Conservation (phyloP, 2,888 invertebrate genomes). For the Incurvaria masculella region DNA sequence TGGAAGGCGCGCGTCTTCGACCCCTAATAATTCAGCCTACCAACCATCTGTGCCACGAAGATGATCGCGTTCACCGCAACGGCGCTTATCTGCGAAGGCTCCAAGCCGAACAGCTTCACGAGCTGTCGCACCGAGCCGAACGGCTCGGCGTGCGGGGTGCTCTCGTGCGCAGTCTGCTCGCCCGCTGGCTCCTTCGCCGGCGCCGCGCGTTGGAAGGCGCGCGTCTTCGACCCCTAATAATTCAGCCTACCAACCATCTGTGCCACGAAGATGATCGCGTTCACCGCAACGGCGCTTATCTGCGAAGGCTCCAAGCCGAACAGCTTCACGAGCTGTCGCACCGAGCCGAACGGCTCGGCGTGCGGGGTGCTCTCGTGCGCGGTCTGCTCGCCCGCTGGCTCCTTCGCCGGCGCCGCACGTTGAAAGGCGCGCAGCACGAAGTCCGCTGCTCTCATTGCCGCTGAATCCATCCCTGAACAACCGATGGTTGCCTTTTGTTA, state of each 20-base stretch:
- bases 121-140: slow-evolving; percentile 43
- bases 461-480: slow-evolving; percentile 47
- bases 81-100: slow-evolving; percentile 73
- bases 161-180: no score
- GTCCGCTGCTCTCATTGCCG: slow-evolving; percentile 45
- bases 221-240: no score
- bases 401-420: slow-evolving; percentile 35
- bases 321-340: slow-evolving; percentile 58
- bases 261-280: slow-evolving; percentile 78
- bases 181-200: no score
- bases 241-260: slow-evolving; percentile 72
- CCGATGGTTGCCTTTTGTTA: no score
- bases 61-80: slow-evolving; percentile 80
- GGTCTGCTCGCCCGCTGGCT: slow-evolving; percentile 19
- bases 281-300: slow-evolving; percentile 77
- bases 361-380: slow-evolving; percentile 11
- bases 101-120: slow-evolving; percentile 70
- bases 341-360: slow-evolving; percentile 28
- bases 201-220: no score
- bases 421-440: slow-evolving; percentile 46
- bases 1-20: no score
- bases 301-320: slow-evolving; percentile 74
- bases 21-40: no score
- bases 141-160: slow-evolving; percentile 18
- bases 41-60: slow-evolving; percentile 81